These are phyloP conservation scores for Mallotus villosus DNA, from an alignment of 2,797 vertebrate species.

Conservation along the genomic window DNA sequence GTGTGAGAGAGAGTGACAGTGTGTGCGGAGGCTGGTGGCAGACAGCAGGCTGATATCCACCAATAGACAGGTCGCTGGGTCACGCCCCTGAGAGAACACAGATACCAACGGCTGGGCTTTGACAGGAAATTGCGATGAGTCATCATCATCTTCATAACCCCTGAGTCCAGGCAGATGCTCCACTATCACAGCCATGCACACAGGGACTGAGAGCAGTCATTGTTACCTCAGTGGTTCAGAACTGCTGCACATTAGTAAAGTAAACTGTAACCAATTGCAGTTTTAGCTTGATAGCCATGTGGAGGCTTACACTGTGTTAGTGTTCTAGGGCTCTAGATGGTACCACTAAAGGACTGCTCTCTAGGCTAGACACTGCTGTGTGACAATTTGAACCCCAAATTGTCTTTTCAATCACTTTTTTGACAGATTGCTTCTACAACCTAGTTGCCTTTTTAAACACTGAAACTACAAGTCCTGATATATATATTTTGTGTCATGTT, in stretches of 20 bases:
- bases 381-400: no score
- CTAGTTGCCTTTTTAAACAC: no score
- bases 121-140: constrained; percentile 11
- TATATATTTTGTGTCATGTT: no score
- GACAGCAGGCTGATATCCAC: not conserved
- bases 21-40: not conserved
- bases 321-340: not conserved
- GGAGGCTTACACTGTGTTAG: not conserved
- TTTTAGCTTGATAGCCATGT: not conserved
- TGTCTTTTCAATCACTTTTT: no score
- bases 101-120: not conserved
- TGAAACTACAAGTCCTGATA: no score
- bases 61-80: not conserved
- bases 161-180: constrained; percentile 5
- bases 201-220: not conserved
- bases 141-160: not conserved
- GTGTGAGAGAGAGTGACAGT: no score
- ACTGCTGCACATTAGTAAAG: not conserved
- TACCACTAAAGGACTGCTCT: no score
- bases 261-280: not conserved
- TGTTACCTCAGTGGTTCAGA: not conserved
- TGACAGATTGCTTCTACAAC: no score
- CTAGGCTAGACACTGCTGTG: no score
- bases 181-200: not conserved
- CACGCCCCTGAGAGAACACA: not conserved